Conservation (phyloP, 2,888 invertebrate species). For the Eupithecia vulgata region DNA sequence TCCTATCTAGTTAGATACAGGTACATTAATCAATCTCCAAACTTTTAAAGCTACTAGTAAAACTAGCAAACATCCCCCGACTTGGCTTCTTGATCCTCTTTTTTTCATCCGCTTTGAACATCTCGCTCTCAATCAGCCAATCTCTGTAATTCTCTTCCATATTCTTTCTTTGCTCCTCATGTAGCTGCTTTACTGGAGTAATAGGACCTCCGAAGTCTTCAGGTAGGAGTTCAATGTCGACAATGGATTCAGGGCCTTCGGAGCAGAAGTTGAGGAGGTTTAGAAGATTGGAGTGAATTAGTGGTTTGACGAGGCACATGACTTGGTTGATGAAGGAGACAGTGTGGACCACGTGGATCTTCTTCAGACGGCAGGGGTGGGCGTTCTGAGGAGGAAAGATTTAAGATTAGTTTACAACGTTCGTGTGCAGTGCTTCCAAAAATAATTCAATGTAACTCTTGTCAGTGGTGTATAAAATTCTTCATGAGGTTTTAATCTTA, state of each 20-base stretch:
- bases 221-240: conserved; percentile 74
- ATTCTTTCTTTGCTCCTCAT: conserved; percentile 82
- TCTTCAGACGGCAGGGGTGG: conserved; percentile 86
- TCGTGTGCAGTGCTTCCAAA: too few species aligned
- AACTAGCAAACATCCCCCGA: conserved; percentile 78
- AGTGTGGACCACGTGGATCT: conserved; percentile 86
- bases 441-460: too few species aligned
- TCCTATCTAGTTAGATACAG: conserved; percentile 14
- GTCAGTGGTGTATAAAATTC: too few species aligned
- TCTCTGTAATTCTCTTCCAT: conserved; percentile 85
- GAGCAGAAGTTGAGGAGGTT: conserved; percentile 84
- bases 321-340: conserved; percentile 88
- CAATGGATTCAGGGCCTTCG: conserved; percentile 76
- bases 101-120: conserved; percentile 81
- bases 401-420: background rate
- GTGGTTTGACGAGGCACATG: conserved; percentile 86
- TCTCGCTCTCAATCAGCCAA: conserved; percentile 85
- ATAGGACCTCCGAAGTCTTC: conserved; percentile 86
- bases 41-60: conserved; percentile 79
- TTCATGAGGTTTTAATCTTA: too few species aligned
- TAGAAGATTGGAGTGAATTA: conserved; percentile 86
- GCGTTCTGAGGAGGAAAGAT: conserved; percentile 79
- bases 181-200: conserved; percentile 78
- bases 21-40: conserved; percentile 72
- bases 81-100: conserved; percentile 77